A percentile compares a stretch with the other conserved stretches of the same genome.
Evolutionary conservation across 2,888 invertebrate species (phyloP).

Genomic region (Oscheius sp.): DNA sequence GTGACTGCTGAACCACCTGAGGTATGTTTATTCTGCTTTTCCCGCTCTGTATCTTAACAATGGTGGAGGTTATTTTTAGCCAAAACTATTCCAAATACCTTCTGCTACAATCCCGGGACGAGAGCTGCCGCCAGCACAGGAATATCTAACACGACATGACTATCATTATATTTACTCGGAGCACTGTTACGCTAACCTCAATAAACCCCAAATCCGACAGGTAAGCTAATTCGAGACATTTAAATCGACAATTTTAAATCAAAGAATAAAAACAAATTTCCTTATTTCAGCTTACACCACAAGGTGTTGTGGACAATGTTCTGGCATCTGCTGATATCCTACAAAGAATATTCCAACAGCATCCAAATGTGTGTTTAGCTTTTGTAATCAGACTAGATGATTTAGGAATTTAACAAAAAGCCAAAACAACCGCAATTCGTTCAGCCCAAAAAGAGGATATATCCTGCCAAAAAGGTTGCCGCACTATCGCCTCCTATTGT

Average conservation of each 20-base stretch:
- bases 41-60: background rate
- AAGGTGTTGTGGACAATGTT: background rate
- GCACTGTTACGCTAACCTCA: constrained; percentile 29
- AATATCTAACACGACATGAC: constrained; percentile 17
- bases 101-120: constrained; percentile 15
- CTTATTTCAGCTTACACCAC: background rate
- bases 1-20: background rate
- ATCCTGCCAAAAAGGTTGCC: background rate
- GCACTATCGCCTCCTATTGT: background rate
- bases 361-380: background rate
- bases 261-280: too few species aligned
- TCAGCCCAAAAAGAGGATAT: background rate
- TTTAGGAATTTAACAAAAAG: background rate
- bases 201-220: too few species aligned
- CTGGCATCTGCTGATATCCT: background rate
- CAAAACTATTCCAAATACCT: constrained; percentile 9
- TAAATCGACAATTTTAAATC: background rate
- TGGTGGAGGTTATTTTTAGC: background rate
- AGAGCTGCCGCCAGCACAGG: constrained; percentile 9
- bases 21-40: background rate
- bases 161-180: constrained; percentile 25
- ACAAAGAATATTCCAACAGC: background rate
- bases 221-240: background rate
- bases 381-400: background rate
- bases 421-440: background rate